Conservation (phyloP, 1,140 invertebrate species). For the Saccostrea cuccullata region DNA sequence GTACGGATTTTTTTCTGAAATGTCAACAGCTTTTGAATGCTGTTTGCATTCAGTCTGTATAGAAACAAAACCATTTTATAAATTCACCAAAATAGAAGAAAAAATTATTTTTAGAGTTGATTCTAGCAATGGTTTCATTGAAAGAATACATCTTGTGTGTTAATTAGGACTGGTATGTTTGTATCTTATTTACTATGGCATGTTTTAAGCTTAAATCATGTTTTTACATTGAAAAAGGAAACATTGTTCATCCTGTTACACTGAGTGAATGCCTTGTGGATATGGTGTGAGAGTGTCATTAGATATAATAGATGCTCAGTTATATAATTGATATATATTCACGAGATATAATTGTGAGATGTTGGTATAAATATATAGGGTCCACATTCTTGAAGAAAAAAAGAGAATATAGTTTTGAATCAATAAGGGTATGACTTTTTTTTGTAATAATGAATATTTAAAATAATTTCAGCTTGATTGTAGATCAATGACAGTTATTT, state of each 20-base stretch:
- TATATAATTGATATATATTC: neutral
- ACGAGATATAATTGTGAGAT: neutral
- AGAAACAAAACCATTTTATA: no score
- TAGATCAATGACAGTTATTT: no score
- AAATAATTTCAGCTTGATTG: no score
- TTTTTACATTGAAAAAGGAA: conserved; percentile 11
- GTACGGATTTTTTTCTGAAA: neutral
- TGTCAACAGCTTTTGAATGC: neutral
- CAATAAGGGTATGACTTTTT: neutral
- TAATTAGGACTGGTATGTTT: neutral
- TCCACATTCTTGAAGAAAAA: neutral
- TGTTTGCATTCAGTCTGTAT: neutral
- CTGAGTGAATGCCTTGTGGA: neutral
- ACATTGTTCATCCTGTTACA: neutral
- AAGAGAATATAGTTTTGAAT: neutral
- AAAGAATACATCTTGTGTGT: neutral
- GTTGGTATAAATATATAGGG: neutral
- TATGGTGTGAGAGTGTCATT: neutral
- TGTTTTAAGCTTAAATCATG: conserved; percentile 12
- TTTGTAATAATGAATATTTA: neutral
- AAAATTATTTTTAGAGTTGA: neutral
- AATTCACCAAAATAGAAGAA: no score
- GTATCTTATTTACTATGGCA: neutral
- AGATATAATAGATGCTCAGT: neutral
- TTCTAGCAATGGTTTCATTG: neutral